phyloP scores from a whole-genome alignment of 2,888 invertebrate genomes.

The Imbricaverruca yamaguchii region DNA sequence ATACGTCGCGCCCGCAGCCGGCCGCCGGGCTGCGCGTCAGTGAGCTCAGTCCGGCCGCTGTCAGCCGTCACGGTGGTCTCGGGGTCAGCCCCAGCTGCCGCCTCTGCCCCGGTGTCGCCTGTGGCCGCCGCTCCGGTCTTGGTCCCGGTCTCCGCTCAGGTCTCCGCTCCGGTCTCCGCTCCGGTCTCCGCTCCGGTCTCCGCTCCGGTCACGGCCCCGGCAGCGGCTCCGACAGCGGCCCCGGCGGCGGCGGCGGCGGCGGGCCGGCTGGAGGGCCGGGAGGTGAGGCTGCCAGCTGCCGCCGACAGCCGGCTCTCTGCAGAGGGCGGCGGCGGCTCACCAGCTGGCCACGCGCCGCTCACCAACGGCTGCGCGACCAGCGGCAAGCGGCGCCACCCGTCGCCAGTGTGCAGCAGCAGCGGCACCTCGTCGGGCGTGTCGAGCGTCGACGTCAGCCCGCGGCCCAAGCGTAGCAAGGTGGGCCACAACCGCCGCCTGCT shows the following conservation, averaged over 20 bases:
- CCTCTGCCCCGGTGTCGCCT: background rate
- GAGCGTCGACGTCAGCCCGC: background rate
- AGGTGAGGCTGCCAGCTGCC: too few species aligned
- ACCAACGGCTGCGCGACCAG: too few species aligned
- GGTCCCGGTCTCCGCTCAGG: background rate
- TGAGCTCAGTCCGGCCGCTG: background rate
- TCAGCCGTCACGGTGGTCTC: background rate
- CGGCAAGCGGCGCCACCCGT: background rate
- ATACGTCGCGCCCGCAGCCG: background rate
- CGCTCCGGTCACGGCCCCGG: background rate
- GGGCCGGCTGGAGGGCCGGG: too few species aligned
- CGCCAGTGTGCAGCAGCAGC: background rate
- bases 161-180: background rate
- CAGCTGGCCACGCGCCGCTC: too few species aligned
- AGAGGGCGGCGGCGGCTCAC: too few species aligned
- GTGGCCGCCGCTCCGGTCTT: background rate
- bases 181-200: background rate
- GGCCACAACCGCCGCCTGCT: background rate
- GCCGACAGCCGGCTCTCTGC: too few species aligned
- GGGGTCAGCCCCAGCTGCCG: background rate
- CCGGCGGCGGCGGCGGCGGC: background rate
- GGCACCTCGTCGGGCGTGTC: background rate
- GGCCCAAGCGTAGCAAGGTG: background rate
- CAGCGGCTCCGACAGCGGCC: background rate
- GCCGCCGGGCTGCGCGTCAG: background rate